Evolutionary conservation across 1,140 invertebrate genomes (phyloP), one percentile per base, ranked within the genome.

Genomic region (Zaprionus tsacasi): DNA sequence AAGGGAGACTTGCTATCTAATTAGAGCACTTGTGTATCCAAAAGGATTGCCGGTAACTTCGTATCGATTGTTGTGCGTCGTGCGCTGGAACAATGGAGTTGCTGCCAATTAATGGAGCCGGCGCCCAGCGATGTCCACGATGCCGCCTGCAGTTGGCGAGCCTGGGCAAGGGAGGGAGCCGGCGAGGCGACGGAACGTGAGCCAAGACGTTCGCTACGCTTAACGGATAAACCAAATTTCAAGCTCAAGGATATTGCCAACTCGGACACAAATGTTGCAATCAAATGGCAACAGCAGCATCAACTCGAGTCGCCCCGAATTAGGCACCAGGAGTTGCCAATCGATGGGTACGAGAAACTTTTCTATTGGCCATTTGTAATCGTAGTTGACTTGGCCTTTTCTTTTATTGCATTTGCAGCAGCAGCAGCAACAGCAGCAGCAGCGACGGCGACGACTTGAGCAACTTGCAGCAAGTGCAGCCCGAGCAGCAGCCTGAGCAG

Each of bases 261-360:
- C 35, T 8, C 50, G 58, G 45, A 76, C 61, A 55, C 68, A 87
- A 74, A 40, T 57, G 66, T 8, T 30, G 76, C 79, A 82, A 79
- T 86, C 76, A 77, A 79, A 65, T 59, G 76, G 35, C 55, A 65
- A 21, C 76, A 87, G 82, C 76, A 35, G 60, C 55, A 30, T 1
- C 27, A 36, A 75, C 70, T 86, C 75, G 75, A 67, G 56, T 58
- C 68, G 55, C 52, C 68, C 57, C 52, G 67, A 78, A 78, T 71
- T 78, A 75, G 75, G 64, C 58, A 55, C 33, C 6, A 50, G 15
- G n/a, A 13, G 72, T 58, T 36, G 60, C 63, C 70, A 58, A 58
- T 59, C 55, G 55, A 64, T 70, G 72, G 36, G 72, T 35, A 35
- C 6, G 45, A 21, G 36, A 65, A 48, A 65, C 67, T 70, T 75